phyloP scores from a whole-genome alignment of 2,113 vertebrate genomes.

The Bagarius yarrelli region DNA sequence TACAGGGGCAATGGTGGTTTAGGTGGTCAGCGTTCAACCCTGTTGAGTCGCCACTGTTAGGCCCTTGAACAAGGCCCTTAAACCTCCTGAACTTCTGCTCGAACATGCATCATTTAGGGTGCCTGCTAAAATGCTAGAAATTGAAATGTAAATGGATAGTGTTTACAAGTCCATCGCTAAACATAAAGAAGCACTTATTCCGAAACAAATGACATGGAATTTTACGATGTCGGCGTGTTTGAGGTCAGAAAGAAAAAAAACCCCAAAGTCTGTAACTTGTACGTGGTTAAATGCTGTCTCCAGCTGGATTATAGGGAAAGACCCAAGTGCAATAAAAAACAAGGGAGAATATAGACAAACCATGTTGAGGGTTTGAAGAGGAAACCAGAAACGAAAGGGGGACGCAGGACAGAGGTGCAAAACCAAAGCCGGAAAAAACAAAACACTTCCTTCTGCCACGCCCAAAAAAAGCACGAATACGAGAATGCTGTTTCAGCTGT shows the following conservation, averaged over 20 bases:
- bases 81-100: too few relatives aligned
- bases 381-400: neutral
- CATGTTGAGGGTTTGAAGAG: neutral
- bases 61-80: too few relatives aligned
- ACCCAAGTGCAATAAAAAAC: slow-evolving; percentile 8
- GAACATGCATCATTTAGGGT: too few relatives aligned
- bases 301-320: neutral
- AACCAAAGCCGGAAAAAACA: neutral
- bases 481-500: neutral
- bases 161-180: neutral
- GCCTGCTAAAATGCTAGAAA: too few relatives aligned
- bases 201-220: slow-evolving; percentile 14
- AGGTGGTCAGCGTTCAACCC: too few relatives aligned
- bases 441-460: slow-evolving; percentile 5
- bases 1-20: too few relatives aligned
- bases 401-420: neutral
- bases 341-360: neutral
- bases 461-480: neutral
- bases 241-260: neutral
- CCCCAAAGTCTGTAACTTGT: neutral
- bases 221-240: neutral
- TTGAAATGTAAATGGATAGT: too few relatives aligned
- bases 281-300: slow-evolving; percentile 7
- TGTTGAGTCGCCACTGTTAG: too few relatives aligned
- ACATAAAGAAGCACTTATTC: neutral